Percentiles rank a stretch among this genome's conserved stretches.
Evolutionary conservation across 2,797 vertebrate genomes (phyloP).

Genomic region (Bradypodion ventrale): DNA sequence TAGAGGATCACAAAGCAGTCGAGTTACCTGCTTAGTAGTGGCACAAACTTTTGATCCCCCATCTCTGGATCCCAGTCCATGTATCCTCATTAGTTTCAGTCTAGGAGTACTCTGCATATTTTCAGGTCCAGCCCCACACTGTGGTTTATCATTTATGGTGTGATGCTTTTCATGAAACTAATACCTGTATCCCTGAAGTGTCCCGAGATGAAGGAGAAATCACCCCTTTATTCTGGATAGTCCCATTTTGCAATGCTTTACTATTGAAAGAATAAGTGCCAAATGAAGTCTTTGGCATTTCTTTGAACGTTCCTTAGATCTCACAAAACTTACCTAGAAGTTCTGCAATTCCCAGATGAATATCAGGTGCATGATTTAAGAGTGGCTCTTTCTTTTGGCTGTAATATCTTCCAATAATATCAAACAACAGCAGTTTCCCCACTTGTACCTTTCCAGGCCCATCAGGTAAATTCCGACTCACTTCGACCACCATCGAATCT

Average conservation of each 20-base stretch:
- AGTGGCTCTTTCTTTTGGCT: constrained; percentile 83
- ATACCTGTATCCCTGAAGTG: not conserved
- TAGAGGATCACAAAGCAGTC: not conserved
- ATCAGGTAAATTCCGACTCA: constrained; percentile 87
- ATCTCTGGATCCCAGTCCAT: not conserved
- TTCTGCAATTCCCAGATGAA: constrained; percentile 92
- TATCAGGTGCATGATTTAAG: constrained; percentile 89
- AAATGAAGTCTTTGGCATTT: not conserved
- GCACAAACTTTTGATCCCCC: not conserved
- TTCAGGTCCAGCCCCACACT: no score
- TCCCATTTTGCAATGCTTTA: not conserved
- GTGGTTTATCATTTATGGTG: not conserved
- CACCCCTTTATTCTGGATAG: not conserved
- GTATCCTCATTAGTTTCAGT: not conserved
- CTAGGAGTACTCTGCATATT: not conserved
- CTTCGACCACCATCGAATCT: constrained; percentile 89
- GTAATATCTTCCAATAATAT: constrained; percentile 86
- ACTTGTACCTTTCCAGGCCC: constrained; percentile 78
- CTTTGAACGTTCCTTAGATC: not conserved
- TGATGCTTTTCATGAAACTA: no score
- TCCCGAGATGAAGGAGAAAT: not conserved
- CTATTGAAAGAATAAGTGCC: not conserved
- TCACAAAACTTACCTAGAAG: constrained; percentile 83
- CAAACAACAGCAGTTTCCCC: constrained; percentile 88
- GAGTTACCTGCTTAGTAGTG: no score